phyloP scores from a whole-genome alignment of 2,113 vertebrate species.

The Thymallus thymallus region DNA sequence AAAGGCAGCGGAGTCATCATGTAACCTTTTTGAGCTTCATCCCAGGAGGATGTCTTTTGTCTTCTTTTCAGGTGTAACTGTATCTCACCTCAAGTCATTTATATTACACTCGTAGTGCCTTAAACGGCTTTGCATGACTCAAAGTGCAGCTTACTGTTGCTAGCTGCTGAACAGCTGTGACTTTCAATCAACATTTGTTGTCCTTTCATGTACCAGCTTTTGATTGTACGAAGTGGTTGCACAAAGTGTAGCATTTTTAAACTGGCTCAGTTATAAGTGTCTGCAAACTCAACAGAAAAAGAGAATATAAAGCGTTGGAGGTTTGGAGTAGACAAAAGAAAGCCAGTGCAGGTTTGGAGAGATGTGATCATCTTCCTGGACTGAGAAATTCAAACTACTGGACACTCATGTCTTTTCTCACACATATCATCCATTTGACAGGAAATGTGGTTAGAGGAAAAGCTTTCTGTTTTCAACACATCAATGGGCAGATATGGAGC shows the following conservation, averaged over 20 bases:
- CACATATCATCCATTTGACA: no score
- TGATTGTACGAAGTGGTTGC: background rate
- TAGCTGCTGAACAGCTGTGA: background rate
- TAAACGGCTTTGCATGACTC: no score
- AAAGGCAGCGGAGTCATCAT: slow-evolving; percentile 9
- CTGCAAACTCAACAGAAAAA: background rate
- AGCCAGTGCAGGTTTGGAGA: no score
- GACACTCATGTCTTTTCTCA: no score
- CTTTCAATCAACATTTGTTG: background rate
- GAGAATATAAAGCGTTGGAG: no score
- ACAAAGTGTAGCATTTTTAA: background rate
- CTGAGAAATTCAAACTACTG: no score
- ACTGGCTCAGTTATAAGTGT: background rate
- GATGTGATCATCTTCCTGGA: no score
- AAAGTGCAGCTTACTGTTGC: no score
- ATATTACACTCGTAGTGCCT: no score
- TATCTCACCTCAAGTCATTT: background rate
- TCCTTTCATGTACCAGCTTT: background rate
- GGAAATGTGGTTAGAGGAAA: no score
- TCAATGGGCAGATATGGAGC: no score
- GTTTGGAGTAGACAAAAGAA: background rate
- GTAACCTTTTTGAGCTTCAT: slow-evolving; percentile 8
- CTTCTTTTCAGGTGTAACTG: slow-evolving; percentile 24
- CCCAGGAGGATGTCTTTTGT: slow-evolving; percentile 24
- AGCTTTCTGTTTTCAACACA: no score